phyloP scores from a whole-genome alignment of 2,888 invertebrate species.

The Xanthia togata region DNA sequence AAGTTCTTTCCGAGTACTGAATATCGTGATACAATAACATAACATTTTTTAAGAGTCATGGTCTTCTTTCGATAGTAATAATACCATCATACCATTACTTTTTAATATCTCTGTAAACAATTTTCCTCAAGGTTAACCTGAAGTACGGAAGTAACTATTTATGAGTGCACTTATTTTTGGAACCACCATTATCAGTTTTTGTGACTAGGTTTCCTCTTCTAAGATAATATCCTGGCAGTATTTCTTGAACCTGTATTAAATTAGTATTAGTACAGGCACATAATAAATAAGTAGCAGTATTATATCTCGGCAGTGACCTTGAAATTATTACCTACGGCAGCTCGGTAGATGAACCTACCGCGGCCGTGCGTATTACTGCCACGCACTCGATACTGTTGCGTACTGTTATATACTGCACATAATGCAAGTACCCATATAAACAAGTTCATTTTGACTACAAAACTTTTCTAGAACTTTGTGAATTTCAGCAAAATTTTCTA shows the following conservation, averaged over 20 bases:
- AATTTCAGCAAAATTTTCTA: background rate
- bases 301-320: no score
- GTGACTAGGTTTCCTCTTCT: no score
- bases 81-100: background rate
- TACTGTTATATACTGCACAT: no score
- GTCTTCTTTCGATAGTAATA: constrained; percentile 3
- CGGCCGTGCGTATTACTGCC: no score
- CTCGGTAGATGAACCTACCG: no score
- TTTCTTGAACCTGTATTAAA: no score
- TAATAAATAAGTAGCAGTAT: no score
- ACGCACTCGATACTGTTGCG: no score
- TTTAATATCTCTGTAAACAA: constrained; percentile 3
- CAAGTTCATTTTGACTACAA: background rate
- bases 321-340: no score
- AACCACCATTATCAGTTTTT: background rate
- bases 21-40: constrained; percentile 48
- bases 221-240: background rate
- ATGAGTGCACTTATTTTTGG: background rate
- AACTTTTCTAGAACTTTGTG: background rate
- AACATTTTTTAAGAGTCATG: constrained; percentile 20
- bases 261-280: no score
- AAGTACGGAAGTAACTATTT: constrained; percentile 6
- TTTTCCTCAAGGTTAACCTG: constrained; percentile 19
- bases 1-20: constrained; percentile 34
- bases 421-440: background rate